Evolutionary conservation across 2,113 vertebrate species (phyloP).

Genomic region (Cyphomyrus discorhynchus): DNA sequence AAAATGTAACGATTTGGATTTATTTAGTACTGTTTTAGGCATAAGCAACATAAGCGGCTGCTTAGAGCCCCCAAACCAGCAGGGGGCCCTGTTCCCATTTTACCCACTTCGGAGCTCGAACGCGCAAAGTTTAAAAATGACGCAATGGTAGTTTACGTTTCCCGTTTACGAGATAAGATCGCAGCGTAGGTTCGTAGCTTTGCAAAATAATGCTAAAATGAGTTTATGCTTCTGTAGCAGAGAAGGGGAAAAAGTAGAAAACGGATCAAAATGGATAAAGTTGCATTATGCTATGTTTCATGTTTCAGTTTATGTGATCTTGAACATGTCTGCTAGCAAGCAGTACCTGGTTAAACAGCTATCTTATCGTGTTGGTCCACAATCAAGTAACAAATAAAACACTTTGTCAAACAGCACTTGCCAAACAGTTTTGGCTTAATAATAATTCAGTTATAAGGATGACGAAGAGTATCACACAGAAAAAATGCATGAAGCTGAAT

Average conservation of each 20-base stretch:
- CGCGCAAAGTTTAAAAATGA: neutral
- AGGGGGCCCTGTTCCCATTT: neutral
- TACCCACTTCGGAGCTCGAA: neutral
- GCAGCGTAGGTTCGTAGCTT: no score
- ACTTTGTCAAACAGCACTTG: neutral
- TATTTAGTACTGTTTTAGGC: neutral
- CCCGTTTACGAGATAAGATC: neutral
- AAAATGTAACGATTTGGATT: neutral
- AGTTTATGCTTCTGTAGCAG: neutral
- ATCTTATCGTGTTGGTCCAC: neutral
- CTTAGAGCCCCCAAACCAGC: neutral
- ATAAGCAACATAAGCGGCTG: neutral
- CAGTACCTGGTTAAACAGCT: neutral
- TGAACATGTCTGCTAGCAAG: neutral
- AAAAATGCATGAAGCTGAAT: neutral
- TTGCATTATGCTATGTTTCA: neutral
- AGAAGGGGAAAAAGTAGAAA: neutral
- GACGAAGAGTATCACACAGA: neutral
- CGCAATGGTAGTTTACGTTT: neutral
- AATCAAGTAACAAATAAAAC: neutral
- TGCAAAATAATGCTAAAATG: neutral
- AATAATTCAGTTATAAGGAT: neutral
- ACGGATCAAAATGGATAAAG: neutral
- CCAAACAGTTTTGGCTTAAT: neutral
- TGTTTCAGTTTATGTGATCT: neutral